Evolutionary conservation across 2,888 invertebrate genomes (phyloP).

Genomic region (Druceiella hillmani): DNA sequence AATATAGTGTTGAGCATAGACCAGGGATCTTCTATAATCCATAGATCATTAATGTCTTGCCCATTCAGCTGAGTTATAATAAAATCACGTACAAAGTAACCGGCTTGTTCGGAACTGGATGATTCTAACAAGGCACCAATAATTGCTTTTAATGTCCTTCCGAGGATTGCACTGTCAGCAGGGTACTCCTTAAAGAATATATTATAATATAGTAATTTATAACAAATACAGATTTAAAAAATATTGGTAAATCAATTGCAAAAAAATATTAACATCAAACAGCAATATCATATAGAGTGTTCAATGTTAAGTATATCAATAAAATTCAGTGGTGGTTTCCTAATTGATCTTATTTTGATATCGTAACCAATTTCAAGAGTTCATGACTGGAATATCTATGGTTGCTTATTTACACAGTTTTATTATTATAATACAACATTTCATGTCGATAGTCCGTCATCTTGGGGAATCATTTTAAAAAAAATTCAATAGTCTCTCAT

Average conservation of each 20-base stretch:
- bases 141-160: slow-evolving; percentile 74
- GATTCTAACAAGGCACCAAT: slow-evolving; percentile 70
- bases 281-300: slow-evolving; percentile 8
- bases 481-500: too few relatives aligned
- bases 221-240: background rate
- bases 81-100: slow-evolving; percentile 80
- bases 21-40: slow-evolving; percentile 76
- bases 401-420: too few relatives aligned
- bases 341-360: too few relatives aligned
- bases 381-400: too few relatives aligned
- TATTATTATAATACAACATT: too few relatives aligned
- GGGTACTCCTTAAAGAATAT: slow-evolving; percentile 62
- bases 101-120: slow-evolving; percentile 58
- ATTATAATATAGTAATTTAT: slow-evolving; percentile 7
- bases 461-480: too few relatives aligned
- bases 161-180: slow-evolving; percentile 55
- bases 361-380: too few relatives aligned
- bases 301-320: slow-evolving; percentile 4
- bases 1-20: slow-evolving; percentile 61
- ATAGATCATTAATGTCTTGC: slow-evolving; percentile 79
- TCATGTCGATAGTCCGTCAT: too few relatives aligned
- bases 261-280: slow-evolving; percentile 5
- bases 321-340: slow-evolving; percentile 4
- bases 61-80: slow-evolving; percentile 80
- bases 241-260: slow-evolving; percentile 13